Base-by-base conservation (phyloP, 2,113 vertebrate genomes). In the Pholis gunnellus region DNA sequence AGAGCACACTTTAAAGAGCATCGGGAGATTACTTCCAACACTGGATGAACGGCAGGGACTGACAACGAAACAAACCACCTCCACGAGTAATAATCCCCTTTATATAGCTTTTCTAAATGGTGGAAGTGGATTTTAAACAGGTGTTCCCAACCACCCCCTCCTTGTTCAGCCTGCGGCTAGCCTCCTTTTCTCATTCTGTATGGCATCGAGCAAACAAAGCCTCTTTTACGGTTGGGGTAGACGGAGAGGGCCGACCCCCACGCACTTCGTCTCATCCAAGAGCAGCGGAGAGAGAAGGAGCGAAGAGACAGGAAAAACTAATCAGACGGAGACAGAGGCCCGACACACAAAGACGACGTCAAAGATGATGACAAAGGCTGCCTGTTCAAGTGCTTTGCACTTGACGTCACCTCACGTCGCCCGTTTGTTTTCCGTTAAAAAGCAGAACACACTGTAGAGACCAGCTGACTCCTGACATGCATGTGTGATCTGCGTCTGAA, bases 151-250 rank as follows among this genome's bases (percentile, higher is more conserved):
- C 67, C 71, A 40, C 59, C 75, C 56, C 50, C 66, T 69, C 78
- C 40, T 57, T 42, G 42, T 27, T 78, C 36, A 59, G 79, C 81
- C 56, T 77, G 59, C 64, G 73, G 72, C 74, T 34, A 54, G 66
- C 25, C 44, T 82, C 75, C 75, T 82, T 75, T 54, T 87, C 22
- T 81, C 11, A 67, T 72, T 79, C 68, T 88, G 84, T 65, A 78
- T 67, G 63, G 52, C 82, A 22, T 78, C 72, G 10, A 56, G 67
- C 64, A 85, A 91, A 93, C 93, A 94, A 93, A 90, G 88, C 74
- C 46, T 87, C 83, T 89, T 87, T 92, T 94, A 91, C 92, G 20
- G 4, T 42, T 0, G 29, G 18, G 68, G 71, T 73, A 60, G 27
- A 22, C 1, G 18, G 83, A 81, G 42, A 75, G 67, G 77, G 79